Evolutionary conservation across 1,140 invertebrate genomes (phyloP), one percentile per base, ranked within the genome.

Genomic region (Mycetomoellerius zeteki): DNA sequence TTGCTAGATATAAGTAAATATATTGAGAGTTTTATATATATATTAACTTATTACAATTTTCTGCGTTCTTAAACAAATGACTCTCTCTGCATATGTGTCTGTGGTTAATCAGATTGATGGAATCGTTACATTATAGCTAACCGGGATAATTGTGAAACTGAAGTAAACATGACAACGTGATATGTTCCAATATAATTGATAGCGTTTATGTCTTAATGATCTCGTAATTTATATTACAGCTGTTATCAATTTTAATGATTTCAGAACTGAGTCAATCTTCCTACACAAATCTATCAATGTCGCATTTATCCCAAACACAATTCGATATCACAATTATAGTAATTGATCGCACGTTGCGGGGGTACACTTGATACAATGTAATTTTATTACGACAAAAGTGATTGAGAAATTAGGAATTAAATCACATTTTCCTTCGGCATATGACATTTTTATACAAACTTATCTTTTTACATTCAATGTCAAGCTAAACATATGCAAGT

Each of bases 391-490:
- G 37, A 24, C 37, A 19, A 24, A 4, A 24, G 12, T 37, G 37
- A 12, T 50, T 33, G 21, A 54, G n/a, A 16, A 69, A 14, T 54
- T 8, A 12, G 47, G 7, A 43, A 81, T 71, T 69, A 69, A 71
- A 43, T 56, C 7, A n/a, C n/a, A 69, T 19, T 5, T 71, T 71
- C 6, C 7, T 43, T 27, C 33, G 12, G 8, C 3, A 71, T n/a
- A 76, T 12, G 12, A 43, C 19, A 81, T 24, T 69, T 69, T 81
- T 81, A 69, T 81, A 80, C 47, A 54, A 80, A 81, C 19, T 56
- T 19, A 14, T 43, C 47, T 54, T 67, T 80, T 80, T 80, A 80
- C 60, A 81, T 56, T 37, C 4, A 16, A 81, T 19, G 30, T 62
- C 52, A 50, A 47, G 69, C 24, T 47, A 73, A 56, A 37, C 47